phyloP scores from a whole-genome alignment of 2,888 invertebrate genomes.

The Agrotis ipsilon region DNA sequence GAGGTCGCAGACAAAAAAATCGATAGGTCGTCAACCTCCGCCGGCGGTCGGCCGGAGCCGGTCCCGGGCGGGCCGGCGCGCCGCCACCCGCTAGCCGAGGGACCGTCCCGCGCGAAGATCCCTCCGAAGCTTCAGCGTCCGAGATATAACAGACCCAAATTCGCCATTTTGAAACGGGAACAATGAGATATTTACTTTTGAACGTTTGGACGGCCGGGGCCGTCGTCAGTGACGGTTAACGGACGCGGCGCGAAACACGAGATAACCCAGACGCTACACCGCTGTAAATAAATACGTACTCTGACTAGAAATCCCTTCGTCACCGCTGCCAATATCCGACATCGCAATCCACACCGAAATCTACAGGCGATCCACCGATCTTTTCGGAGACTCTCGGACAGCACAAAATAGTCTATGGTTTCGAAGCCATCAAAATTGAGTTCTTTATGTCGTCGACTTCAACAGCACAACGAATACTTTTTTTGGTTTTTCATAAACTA shows the following conservation, averaged over 20 bases:
- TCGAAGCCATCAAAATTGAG: slow-evolving; percentile 84
- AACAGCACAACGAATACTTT: not conserved
- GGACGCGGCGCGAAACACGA: slow-evolving; percentile 75
- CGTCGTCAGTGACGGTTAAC: slow-evolving; percentile 75
- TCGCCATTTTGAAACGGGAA: slow-evolving; percentile 91
- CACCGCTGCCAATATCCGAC: slow-evolving; percentile 95
- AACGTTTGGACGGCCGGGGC: slow-evolving; percentile 79
- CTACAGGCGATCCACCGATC: slow-evolving; percentile 89
- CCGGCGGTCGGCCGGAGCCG: slow-evolving; percentile 82
- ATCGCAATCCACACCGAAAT: slow-evolving; percentile 92
- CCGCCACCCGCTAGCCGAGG: slow-evolving; percentile 71
- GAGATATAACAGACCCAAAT: slow-evolving; percentile 79
- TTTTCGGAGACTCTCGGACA: slow-evolving; percentile 82
- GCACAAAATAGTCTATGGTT: slow-evolving; percentile 85
- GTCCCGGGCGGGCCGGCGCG: slow-evolving; percentile 81
- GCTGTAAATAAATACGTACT: slow-evolving; percentile 92
- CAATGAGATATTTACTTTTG: slow-evolving; percentile 90
- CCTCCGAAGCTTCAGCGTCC: slow-evolving; percentile 64
- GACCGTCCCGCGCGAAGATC: slow-evolving; percentile 65
- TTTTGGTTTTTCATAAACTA: not conserved
- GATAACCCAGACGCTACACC: slow-evolving; percentile 71
- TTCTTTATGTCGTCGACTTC: slow-evolving; percentile 67
- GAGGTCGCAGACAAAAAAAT: slow-evolving; percentile 91
- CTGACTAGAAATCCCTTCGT: slow-evolving; percentile 95
- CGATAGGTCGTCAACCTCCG: slow-evolving; percentile 90